Conservation (phyloP, 2,797 vertebrate species). For the Agapornis canus region DNA sequence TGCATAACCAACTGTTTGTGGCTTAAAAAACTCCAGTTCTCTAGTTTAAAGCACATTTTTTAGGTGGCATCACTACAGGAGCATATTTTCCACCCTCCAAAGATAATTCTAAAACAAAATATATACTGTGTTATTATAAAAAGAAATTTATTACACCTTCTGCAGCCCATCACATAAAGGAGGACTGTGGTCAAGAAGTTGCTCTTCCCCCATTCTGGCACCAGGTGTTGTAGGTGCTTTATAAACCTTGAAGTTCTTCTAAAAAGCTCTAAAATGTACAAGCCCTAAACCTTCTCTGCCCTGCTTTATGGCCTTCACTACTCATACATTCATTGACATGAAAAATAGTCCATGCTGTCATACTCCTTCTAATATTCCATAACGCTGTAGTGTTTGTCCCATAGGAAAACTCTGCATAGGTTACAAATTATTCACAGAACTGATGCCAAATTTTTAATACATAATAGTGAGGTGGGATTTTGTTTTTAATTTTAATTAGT, state of each 20-base stretch:
- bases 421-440: background rate
- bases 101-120: background rate
- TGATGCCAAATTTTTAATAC: background rate
- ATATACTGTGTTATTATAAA: background rate
- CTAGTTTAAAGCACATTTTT: background rate
- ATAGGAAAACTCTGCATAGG: background rate
- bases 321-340: accelerated
- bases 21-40: background rate
- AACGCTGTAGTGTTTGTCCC: background rate
- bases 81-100: background rate
- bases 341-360: background rate
- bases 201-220: background rate
- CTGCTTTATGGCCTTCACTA: background rate
- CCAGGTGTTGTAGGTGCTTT: background rate
- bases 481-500: background rate
- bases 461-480: background rate
- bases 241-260: background rate
- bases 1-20: background rate
- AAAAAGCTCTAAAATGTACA: background rate
- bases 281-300: background rate
- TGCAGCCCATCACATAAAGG: background rate
- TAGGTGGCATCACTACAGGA: background rate
- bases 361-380: background rate
- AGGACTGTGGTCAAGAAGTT: background rate
- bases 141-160: background rate